Percentiles rank a stretch among this genome's conserved stretches.
Evolutionary conservation across 2,113 vertebrate genomes (phyloP).

Genomic region (Tetrao urogallus): DNA sequence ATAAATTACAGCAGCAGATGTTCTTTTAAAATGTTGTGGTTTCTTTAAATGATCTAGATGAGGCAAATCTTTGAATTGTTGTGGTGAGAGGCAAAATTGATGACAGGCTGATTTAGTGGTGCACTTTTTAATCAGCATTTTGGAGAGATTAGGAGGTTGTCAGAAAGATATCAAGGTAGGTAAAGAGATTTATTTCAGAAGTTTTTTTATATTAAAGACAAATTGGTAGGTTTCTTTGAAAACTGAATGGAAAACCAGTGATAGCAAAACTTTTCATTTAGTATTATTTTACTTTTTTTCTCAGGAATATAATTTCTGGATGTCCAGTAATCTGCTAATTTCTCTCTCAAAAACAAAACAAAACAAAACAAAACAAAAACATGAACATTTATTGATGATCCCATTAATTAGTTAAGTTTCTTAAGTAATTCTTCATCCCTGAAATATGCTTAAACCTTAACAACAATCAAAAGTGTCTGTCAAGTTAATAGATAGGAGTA

Average conservation of each 20-base stretch:
- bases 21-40: slow-evolving; percentile 67
- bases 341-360: background rate
- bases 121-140: slow-evolving; percentile 64
- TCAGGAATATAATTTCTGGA: slow-evolving; percentile 15
- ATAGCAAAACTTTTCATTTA: slow-evolving; percentile 27
- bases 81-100: slow-evolving; percentile 71
- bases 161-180: slow-evolving; percentile 57
- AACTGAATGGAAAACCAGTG: slow-evolving; percentile 16
- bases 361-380: background rate
- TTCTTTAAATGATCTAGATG: slow-evolving; percentile 61
- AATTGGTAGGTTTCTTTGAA: slow-evolving; percentile 34
- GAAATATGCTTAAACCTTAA: slow-evolving; percentile 50
- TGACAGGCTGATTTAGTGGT: slow-evolving; percentile 64
- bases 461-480: slow-evolving; percentile 31
- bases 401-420: slow-evolving; percentile 24
- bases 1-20: slow-evolving; percentile 61
- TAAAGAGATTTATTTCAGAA: slow-evolving; percentile 67
- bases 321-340: slow-evolving; percentile 18
- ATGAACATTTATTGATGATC: slow-evolving; percentile 36
- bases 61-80: slow-evolving; percentile 56
- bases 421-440: slow-evolving; percentile 47
- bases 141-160: slow-evolving; percentile 61
- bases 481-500: background rate
- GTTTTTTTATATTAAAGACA: slow-evolving; percentile 47
- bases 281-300: background rate